These are phyloP conservation scores for Ctenosaura bakeri DNA, from an alignment of 2,797 vertebrate genomes.

Conservation along the genomic window DNA sequence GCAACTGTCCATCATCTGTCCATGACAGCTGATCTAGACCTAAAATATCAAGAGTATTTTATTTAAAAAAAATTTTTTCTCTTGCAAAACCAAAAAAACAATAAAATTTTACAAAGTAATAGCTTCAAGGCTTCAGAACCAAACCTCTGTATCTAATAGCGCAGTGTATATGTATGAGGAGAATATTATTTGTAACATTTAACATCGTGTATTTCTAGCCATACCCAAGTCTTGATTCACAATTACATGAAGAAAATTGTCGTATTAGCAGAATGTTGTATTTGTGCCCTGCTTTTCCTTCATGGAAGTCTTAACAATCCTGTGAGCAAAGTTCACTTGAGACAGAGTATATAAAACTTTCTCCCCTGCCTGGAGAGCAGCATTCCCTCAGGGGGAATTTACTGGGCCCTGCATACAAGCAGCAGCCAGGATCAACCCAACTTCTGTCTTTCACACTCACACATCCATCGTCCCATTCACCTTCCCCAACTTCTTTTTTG, in stretches of 20 bases:
- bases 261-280: neutral
- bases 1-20: conserved; percentile 96
- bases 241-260: neutral
- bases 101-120: conserved; percentile 22
- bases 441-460: neutral
- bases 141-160: neutral
- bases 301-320: neutral
- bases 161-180: conserved; percentile 2
- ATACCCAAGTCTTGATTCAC: neutral
- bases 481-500: neutral
- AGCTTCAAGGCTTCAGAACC: neutral
- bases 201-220: neutral
- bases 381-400: neutral
- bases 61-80: neutral
- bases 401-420: neutral
- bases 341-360: neutral
- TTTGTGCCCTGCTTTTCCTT: neutral
- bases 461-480: neutral
- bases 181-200: neutral
- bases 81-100: neutral
- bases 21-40: conserved; percentile 93
- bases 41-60: conserved; percentile 73
- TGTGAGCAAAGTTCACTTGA: neutral
- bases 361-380: neutral
- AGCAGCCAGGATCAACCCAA: neutral